These are phyloP conservation scores for Chelon auratus DNA, from an alignment of 2,797 vertebrate genomes.

Conservation along the genomic window DNA sequence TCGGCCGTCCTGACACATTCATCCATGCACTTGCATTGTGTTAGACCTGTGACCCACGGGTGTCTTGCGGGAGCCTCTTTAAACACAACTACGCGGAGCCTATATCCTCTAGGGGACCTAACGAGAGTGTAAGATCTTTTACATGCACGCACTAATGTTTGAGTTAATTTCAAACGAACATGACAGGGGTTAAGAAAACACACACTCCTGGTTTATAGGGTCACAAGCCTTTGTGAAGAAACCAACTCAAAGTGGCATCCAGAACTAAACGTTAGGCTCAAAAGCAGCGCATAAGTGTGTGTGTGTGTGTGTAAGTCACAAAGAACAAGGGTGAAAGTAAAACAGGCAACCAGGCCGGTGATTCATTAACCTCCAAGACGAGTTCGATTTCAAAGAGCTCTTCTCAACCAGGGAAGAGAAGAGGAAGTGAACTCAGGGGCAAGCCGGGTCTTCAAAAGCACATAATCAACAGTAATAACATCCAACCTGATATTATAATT, in stretches of 20 bases:
- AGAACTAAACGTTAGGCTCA: background rate
- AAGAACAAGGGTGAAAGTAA: conserved; percentile 57
- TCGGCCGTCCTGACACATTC: no score
- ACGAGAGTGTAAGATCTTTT: conserved; percentile 20
- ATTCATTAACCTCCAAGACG: conserved; percentile 70
- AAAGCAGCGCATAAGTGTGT: conserved; percentile 9
- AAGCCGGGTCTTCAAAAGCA: conserved; percentile 77
- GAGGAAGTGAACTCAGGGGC: conserved; percentile 78
- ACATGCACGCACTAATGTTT: conserved; percentile 19
- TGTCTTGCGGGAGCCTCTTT: background rate
- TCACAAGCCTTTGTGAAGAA: conserved; percentile 37
- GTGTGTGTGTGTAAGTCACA: conserved; percentile 47
- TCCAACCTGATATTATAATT: conserved; percentile 84
- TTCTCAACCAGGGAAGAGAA: conserved; percentile 45
- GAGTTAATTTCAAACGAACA: conserved; percentile 51
- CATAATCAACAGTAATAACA: conserved; percentile 86
- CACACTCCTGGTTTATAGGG: conserved; percentile 17
- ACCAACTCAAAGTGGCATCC: conserved; percentile 18
- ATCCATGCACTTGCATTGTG: background rate
- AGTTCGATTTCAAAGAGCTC: conserved; percentile 74
- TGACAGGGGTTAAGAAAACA: conserved; percentile 67
- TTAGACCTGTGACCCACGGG: background rate
- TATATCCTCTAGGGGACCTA: conserved; percentile 6
- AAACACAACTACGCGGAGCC: background rate
- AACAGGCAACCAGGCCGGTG: conserved; percentile 54